A percentile compares a stretch with the other conserved stretches of the same genome.
Conservation (phyloP, 2,113 vertebrate genomes). For the Tympanuchus pallidicinctus region DNA sequence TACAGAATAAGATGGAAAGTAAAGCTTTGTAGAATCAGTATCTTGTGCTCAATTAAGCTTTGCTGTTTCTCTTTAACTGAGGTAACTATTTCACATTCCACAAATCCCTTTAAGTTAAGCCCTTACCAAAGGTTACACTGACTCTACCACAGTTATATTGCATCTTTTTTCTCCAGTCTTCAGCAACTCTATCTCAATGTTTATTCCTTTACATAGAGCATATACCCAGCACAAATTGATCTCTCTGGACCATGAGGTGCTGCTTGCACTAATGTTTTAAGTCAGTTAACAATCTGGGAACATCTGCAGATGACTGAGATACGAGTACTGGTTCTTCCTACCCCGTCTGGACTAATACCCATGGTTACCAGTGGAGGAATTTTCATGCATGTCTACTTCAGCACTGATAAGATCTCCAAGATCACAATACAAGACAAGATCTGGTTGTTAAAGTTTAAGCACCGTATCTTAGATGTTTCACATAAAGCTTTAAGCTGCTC, state of each 20-base stretch:
- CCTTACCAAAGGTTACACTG: neutral
- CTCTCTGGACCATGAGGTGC: neutral
- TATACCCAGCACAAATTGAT: neutral
- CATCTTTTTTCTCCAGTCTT: neutral
- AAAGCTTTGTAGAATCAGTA: neutral
- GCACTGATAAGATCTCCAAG: neutral
- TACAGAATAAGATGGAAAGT: neutral
- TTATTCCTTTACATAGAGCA: neutral
- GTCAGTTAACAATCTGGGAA: neutral
- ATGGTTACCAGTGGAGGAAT: neutral
- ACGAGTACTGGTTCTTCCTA: fast-evolving
- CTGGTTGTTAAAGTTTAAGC: neutral
- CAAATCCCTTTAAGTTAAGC: neutral
- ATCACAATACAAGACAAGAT: neutral
- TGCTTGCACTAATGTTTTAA: neutral
- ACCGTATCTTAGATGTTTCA: neutral
- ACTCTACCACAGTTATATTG: neutral
- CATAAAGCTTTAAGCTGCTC: neutral
- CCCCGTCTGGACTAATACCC: neutral
- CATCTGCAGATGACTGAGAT: neutral
- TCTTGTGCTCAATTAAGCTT: neutral
- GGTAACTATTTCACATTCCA: neutral
- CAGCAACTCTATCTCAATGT: neutral
- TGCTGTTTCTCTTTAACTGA: neutral
- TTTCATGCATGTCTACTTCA: neutral